Evolutionary conservation across 2,888 invertebrate genomes (phyloP).

Genomic region (Holacanthella duospinosa): DNA sequence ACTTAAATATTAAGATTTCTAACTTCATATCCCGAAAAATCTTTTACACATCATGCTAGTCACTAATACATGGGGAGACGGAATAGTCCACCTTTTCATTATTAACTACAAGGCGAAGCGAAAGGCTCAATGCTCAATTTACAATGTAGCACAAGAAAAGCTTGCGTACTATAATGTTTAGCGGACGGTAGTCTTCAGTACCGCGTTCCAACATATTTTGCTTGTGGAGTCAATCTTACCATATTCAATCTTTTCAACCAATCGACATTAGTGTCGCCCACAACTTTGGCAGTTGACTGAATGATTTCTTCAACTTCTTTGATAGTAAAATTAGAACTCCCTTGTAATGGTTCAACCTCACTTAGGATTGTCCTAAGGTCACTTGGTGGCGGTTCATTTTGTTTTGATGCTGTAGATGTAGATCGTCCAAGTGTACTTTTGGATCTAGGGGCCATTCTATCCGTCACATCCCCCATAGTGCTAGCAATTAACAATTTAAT

Average conservation of each 20-base stretch:
- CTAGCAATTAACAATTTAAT: no score
- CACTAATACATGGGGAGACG: no score
- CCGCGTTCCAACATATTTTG: no score
- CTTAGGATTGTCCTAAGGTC: conserved; percentile 25
- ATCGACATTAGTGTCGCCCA: conserved; percentile 31
- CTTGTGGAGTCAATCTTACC: no score
- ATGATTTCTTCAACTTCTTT: conserved; percentile 37
- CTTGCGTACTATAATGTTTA: no score
- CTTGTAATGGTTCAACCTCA: conserved; percentile 26
- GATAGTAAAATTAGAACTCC: conserved; percentile 28
- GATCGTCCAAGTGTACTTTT: conserved; percentile 18
- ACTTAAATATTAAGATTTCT: not conserved
- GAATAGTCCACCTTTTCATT: no score
- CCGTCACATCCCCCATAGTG: conserved; percentile 34
- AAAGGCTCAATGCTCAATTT: no score
- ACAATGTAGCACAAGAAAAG: no score
- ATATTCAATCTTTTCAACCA: conserved; percentile 33
- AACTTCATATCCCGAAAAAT: not conserved
- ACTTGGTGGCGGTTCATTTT: conserved; percentile 8
- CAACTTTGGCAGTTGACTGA: conserved; percentile 32
- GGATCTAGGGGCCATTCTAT: conserved; percentile 24
- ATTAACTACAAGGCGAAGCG: no score
- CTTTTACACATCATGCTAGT: no score
- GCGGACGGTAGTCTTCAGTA: no score
- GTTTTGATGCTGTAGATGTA: conserved; percentile 14